Base-by-base conservation (phyloP, 2,797 vertebrate genomes). In the Gobio occitaniae region DNA sequence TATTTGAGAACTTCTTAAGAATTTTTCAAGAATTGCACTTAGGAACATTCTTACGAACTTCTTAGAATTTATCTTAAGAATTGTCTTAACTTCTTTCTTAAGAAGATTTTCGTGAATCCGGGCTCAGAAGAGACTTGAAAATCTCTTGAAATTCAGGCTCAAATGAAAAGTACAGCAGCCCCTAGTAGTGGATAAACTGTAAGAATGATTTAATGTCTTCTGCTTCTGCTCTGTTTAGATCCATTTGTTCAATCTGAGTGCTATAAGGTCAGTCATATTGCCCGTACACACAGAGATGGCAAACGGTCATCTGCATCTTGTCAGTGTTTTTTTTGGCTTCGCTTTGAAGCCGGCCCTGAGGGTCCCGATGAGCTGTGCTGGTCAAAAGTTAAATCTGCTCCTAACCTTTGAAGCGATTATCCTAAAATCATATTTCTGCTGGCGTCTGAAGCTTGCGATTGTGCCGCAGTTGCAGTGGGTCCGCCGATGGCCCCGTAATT, bases 361-460 rank as follows among this genome's bases (percentile, higher is more conserved):
- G 44, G 25, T 50, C 78, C 47, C 10, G 44, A 65, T 52, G 63
- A 68, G 41, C 47, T 8, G 2, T 8, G 36, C 6, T 66, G 56
- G 69, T 74, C 59, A 76, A 25, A 68, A 77, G 72, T 77, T 68
- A 68, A 77, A 83, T 29, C 72, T 74, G 41, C 59, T 41, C 48
- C 16, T 52, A 80, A 68, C 61, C 61, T 68, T 76, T 77, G 11
- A 77, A 83, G 47, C 13, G 21, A 66, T 54, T 74, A 63, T 74
- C 69, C 69, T 61, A 74, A 63, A 82, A 74, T 72, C 69, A 61
- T 25, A 77, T 83, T 65, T 50, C 29, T 82, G 56, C 70, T 10
- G 21, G 5, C 16, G 15, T 66, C 7, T 41, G 47, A 21, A 48
- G 56, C 59, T 17, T 19, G 13, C 47, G 54, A 41, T 76, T 66